Conservation (phyloP, 1,140 invertebrate genomes). For the Plectrocnemia conspersa region DNA sequence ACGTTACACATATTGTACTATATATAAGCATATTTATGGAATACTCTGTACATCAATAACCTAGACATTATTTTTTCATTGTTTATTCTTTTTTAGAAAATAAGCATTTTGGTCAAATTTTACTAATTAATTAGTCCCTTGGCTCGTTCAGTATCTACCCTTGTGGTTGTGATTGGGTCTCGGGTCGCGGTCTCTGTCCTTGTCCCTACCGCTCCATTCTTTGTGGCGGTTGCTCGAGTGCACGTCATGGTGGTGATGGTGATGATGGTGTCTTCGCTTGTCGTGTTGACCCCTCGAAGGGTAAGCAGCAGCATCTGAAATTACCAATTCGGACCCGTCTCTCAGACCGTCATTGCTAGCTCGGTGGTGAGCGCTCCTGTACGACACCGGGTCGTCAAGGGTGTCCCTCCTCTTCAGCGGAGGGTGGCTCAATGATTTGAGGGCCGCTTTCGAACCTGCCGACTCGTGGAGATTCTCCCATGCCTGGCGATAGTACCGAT, state of each 20-base stretch:
- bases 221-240: slow-evolving; percentile 37
- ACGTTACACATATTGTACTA: no score
- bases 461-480: slow-evolving; percentile 90
- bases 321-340: slow-evolving; percentile 75
- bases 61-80: not conserved
- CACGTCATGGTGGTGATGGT: slow-evolving; percentile 69
- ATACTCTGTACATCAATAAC: not conserved
- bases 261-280: slow-evolving; percentile 76
- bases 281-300: slow-evolving; percentile 53
- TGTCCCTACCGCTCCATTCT: slow-evolving; percentile 39
- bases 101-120: not conserved
- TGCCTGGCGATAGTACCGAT: slow-evolving; percentile 79
- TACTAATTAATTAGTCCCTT: not conserved
- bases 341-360: slow-evolving; percentile 58
- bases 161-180: slow-evolving; percentile 47
- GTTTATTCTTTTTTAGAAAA: not conserved
- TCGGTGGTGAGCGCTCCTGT: slow-evolving; percentile 38
- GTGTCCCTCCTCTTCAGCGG: slow-evolving; percentile 64
- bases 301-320: slow-evolving; percentile 62
- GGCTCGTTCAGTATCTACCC: slow-evolving; percentile 44
- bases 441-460: slow-evolving; percentile 57
- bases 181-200: slow-evolving; percentile 41
- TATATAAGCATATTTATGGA: not conserved
- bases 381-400: slow-evolving; percentile 47
- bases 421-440: slow-evolving; percentile 46